These are phyloP conservation scores for Teleogryllus occipitalis DNA, from an alignment of 1,140 invertebrate genomes.

Conservation along the genomic window DNA sequence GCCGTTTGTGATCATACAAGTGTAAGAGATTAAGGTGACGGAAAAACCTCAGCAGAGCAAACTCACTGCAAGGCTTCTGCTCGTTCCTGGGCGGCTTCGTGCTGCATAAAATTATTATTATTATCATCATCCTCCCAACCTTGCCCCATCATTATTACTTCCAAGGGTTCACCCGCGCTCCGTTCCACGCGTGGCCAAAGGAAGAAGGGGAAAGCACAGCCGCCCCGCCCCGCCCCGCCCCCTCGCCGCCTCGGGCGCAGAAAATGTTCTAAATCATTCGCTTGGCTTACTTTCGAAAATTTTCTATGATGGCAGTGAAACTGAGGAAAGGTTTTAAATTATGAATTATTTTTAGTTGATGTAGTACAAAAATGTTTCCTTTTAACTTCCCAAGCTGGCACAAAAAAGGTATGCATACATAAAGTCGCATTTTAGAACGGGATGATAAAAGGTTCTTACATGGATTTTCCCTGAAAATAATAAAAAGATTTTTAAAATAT, in stretches of 20 bases:
- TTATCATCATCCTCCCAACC: neutral
- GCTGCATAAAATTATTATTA: neutral
- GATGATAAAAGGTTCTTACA: slow-evolving; percentile 1
- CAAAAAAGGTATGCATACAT: slow-evolving; percentile 1
- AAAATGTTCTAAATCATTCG: slow-evolving; percentile 5
- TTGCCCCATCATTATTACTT: neutral
- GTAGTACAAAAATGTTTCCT: slow-evolving; percentile 5
- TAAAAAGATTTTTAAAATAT: neutral
- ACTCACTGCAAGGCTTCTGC: neutral
- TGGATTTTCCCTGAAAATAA: neutral
- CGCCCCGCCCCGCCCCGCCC: no score
- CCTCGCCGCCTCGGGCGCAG: neutral
- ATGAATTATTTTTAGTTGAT: slow-evolving; percentile 1
- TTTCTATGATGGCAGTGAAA: neutral
- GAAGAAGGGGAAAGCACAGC: neutral
- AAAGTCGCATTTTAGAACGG: neutral
- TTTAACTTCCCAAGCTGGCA: neutral
- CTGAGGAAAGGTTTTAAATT: neutral
- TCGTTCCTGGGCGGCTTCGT: neutral
- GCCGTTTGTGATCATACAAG: neutral
- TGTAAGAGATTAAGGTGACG: slow-evolving; percentile 13
- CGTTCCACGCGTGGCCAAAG: neutral
- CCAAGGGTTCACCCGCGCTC: no score
- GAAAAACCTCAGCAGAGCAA: slow-evolving; percentile 4
- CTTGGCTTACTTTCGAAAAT: neutral